These are phyloP conservation scores for Dastarcus helophoroides DNA, from an alignment of 2,888 invertebrate genomes.

Conservation along the genomic window DNA sequence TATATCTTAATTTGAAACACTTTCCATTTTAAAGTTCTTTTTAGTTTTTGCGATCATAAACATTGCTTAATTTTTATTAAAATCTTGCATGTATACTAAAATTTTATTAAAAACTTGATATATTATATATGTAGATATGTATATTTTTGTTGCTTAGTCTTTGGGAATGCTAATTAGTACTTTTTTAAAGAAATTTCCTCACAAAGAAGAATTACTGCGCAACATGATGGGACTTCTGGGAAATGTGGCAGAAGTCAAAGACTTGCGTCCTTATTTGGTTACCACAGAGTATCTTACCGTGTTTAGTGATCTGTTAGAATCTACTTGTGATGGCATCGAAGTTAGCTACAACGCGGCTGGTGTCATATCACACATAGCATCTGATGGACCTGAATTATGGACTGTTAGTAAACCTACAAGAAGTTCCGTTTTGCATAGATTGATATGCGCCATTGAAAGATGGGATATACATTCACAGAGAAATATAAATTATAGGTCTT, in stretches of 20 bases:
- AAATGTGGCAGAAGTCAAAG: slow-evolving; percentile 89
- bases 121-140: too few species aligned
- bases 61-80: too few species aligned
- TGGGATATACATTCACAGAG: slow-evolving; percentile 83
- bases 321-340: slow-evolving; percentile 88
- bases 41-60: too few species aligned
- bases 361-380: slow-evolving; percentile 89
- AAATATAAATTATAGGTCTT: slow-evolving; percentile 94
- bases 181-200: slow-evolving; percentile 63
- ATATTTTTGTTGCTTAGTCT: too few species aligned
- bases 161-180: too few species aligned
- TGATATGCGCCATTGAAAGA: slow-evolving; percentile 71
- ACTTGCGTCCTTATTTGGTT: slow-evolving; percentile 73
- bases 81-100: too few species aligned
- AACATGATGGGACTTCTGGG: slow-evolving; percentile 98
- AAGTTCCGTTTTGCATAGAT: slow-evolving; percentile 57
- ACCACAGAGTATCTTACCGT: slow-evolving; percentile 71
- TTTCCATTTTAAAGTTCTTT: too few species aligned
- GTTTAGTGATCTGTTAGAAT: slow-evolving; percentile 76
- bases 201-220: slow-evolving; percentile 78
- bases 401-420: slow-evolving; percentile 59
- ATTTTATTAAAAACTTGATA: too few species aligned
- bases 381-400: slow-evolving; percentile 83
- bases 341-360: slow-evolving; percentile 95
- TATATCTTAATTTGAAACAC: background rate